Conservation (phyloP, 2,888 invertebrate species). For the Dicyrtomina minuta region DNA sequence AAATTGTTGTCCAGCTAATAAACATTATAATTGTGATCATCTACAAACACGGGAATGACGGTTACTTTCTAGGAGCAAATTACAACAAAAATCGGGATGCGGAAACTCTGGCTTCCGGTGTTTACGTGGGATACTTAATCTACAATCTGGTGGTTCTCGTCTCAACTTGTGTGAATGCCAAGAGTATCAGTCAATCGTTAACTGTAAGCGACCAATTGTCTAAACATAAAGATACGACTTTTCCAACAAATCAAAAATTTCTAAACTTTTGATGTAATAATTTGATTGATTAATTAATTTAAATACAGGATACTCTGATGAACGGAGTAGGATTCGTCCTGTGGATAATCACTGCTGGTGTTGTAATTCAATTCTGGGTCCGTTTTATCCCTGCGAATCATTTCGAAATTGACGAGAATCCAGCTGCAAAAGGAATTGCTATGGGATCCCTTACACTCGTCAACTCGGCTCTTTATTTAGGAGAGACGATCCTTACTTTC, state of each 20-base stretch:
- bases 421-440: constrained; percentile 77
- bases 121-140: constrained; percentile 81
- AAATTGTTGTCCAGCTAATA: no score
- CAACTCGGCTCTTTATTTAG: constrained; percentile 74
- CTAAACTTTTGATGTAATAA: no score
- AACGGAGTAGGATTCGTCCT: constrained; percentile 81
- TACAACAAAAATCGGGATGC: constrained; percentile 88
- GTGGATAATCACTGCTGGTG: constrained; percentile 82
- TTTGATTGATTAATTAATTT: no score
- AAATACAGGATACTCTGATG: constrained; percentile 80
- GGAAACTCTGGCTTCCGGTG: constrained; percentile 83
- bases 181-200: constrained; percentile 72
- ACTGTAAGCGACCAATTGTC: constrained; percentile 58
- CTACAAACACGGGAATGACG: constrained; percentile 79
- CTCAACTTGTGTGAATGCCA: constrained; percentile 73
- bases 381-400: constrained; percentile 77
- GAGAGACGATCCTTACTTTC: constrained; percentile 75
- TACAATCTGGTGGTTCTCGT: constrained; percentile 77
- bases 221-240: no score
- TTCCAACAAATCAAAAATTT: no score
- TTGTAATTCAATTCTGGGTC: constrained; percentile 85
- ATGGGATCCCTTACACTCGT: constrained; percentile 77
- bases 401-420: constrained; percentile 70
- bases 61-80: constrained; percentile 80
- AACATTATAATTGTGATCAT: constrained; percentile 77